Conservation (phyloP, 2,888 invertebrate genomes). For the Bugula neritina region DNA sequence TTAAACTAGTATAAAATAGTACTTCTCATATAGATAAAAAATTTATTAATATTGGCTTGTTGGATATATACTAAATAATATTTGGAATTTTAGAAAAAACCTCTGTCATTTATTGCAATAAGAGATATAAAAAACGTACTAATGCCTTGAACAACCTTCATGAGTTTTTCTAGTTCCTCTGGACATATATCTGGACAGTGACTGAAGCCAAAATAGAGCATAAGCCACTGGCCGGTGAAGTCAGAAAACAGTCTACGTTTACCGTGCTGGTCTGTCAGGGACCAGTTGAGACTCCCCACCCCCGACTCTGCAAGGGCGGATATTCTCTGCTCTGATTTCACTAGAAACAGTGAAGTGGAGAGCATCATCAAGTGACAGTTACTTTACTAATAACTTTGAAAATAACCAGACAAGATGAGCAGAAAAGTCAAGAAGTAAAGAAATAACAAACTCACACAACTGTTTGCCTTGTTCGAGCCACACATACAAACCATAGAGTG, state of each 20-base stretch:
- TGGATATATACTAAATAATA: too few relatives aligned
- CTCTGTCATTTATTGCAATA: too few relatives aligned
- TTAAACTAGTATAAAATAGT: conserved; percentile 55
- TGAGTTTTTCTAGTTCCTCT: conserved; percentile 90
- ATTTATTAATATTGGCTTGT: too few relatives aligned
- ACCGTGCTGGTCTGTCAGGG: conserved; percentile 54
- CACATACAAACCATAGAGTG: neutral
- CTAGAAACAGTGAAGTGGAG: neutral
- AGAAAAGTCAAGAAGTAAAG: too few relatives aligned
- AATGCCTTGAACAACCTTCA: conserved; percentile 63
- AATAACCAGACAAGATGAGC: too few relatives aligned
- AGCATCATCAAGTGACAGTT: too few relatives aligned
- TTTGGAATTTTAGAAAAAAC: too few relatives aligned
- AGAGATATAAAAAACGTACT: conserved; percentile 7
- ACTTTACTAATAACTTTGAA: too few relatives aligned
- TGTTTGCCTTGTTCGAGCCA: neutral
- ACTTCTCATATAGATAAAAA: too few relatives aligned
- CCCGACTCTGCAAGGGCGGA: conserved; percentile 1
- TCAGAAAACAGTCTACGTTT: conserved; percentile 68
- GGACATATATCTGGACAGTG: conserved; percentile 97
- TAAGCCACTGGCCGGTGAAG: conserved; percentile 80
- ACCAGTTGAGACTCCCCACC: neutral
- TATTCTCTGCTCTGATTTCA: neutral
- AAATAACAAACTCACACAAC: neutral
- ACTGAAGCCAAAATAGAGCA: conserved; percentile 94